Evolutionary conservation across 2,113 vertebrate genomes (phyloP), one percentile per base, ranked within the genome.

Genomic region (Gobiocypris rarus): DNA sequence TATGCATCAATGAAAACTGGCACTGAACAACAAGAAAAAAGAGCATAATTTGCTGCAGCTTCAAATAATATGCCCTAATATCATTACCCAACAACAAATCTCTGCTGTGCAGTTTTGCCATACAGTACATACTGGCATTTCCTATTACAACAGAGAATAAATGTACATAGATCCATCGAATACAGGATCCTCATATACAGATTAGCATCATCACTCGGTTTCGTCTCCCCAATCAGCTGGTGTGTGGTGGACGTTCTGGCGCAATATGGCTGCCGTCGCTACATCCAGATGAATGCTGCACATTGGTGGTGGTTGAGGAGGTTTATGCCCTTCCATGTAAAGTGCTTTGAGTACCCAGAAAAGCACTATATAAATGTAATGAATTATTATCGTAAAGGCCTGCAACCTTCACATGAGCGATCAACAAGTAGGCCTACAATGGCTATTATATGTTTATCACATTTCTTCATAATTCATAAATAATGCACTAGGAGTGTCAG

Each of bases 1-100:
- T 80, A 67, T 81, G 78, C 41, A 81, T 52, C 48, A 56, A 34
- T 70, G 79, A 41, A 70, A 54, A 14, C 5, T 61, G 22, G 14
- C 34, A 63, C 14, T 79, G 38, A 45, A 45, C 54, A 59, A 78
- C n/a, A 26, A 74, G n/a, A 50, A 74, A 50, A 13, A 15, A 73
- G n/a, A 45, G n/a, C 19, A 5, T n/a, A 31, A 31, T 31, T 31
- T 41, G 24, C 75, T 38, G 6, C 1, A 43, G 9, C 34, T 43
- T 34, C 52, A 38, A 24, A 43, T 8, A 41, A n/a, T 17, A 76
- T 56, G 26, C 26, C 10, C 5, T 58, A 4, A 1, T 41, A n/a
- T 41, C 28, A 69, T 9, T 69, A 41, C 13, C 41, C n/a, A 41
- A 9, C 34, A n/a, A 10, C 24, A 14, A 58, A 77, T 41, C 10